Base-by-base conservation (phyloP, 2,888 invertebrate genomes). In the Cordilura impudica region DNA sequence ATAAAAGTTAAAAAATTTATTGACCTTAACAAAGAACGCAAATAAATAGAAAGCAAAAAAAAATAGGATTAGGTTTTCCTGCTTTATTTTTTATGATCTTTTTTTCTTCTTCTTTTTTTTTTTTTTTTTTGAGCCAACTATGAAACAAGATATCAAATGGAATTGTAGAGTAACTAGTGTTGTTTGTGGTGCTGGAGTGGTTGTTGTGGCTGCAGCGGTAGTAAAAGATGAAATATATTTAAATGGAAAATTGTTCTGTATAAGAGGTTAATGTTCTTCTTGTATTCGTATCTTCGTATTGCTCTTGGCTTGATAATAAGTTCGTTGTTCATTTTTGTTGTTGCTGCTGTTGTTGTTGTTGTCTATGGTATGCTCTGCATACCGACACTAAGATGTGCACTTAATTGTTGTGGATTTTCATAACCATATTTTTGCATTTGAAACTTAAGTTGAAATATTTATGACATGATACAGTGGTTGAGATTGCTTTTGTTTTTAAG, bases 21-120 rank as follows among this genome's bases (percentile, higher is more conserved):
- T 78, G 78, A 78, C 78, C 78, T 70, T 54, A 78, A 78, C 70
- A 63, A 61, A 70, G 43, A 53, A 61, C 56, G 73, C 65, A 70
- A 70, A 78, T 53, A 65, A 21, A 56, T n/a, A 47, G 54, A 51
- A 58, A 61, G 45, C 23, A 49, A 47, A 19, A 67, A 76, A 56
- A 70, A 74, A 70, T 70, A 74, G 74, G 74, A 78, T 78, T 78
- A 78, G 74, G 16, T 69, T 58, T 43, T 45, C 1, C 14, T 29
- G 8, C 31, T n/a, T 26, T 60, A 43, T 12, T 16, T 16, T 26
- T 21, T 18, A 12, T n/a, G n/a, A n/a, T n/a, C n/a, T n/a, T n/a
- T n/a, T n/a, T n/a, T n/a, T n/a, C n/a, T 45, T n/a, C 21, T 54
- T 7, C 16, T 10, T 31, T 29, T 7, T 12, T 49, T 69, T 31